A percentile compares a stretch with the other conserved stretches of the same genome.
Conservation (phyloP, 2,888 invertebrate genomes). For the Brachyptera putata region DNA sequence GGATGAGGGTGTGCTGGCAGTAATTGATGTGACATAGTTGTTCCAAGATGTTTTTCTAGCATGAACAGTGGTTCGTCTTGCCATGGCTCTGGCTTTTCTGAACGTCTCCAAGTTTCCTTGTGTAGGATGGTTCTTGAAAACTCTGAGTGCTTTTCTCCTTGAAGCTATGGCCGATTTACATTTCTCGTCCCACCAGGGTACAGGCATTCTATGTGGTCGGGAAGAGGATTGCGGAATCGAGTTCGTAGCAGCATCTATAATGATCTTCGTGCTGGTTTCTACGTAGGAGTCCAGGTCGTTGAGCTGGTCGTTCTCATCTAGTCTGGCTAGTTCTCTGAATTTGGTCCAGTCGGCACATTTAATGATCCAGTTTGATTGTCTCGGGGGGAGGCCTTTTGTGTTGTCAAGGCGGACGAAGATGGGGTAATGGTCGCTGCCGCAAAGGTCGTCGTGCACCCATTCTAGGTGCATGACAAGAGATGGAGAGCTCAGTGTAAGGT, state of each 20-base stretch:
- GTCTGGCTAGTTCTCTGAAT: not conserved
- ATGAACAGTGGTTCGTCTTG: not conserved
- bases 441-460: not conserved
- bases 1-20: not conserved
- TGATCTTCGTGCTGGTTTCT: not conserved
- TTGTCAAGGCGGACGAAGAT: not conserved
- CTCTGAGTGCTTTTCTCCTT: not conserved
- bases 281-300: not conserved
- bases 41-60: not conserved
- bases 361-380: not conserved
- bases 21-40: constrained; percentile 2
- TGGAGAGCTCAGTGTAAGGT: not conserved
- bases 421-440: constrained; percentile 7
- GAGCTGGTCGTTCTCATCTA: not conserved
- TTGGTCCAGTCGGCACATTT: not conserved
- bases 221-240: constrained; percentile 1
- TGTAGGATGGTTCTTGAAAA: constrained; percentile 1
- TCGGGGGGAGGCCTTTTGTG: not conserved
- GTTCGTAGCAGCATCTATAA: not conserved
- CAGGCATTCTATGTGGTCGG: not conserved
- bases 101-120: not conserved
- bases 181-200: constrained; percentile 9
- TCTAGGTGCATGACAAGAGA: not conserved
- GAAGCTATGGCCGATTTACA: not conserved
- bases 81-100: not conserved